Percentiles rank a stretch among this genome's conserved stretches.
Evolutionary conservation across 1,140 invertebrate genomes (phyloP).

Genomic region (Pseudomyrmex flavicornis): DNA sequence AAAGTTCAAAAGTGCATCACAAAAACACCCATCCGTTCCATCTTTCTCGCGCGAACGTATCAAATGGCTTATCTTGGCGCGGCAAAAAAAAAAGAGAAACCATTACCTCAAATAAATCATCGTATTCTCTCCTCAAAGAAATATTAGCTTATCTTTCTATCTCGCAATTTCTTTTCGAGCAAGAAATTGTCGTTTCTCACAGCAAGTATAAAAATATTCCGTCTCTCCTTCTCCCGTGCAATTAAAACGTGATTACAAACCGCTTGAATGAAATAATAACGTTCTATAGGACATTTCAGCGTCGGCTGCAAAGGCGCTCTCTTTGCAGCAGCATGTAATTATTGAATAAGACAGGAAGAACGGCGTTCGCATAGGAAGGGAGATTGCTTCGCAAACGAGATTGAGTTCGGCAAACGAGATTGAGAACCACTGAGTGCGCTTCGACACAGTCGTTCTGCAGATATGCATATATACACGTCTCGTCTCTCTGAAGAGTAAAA

Average conservation of each 20-base stretch:
- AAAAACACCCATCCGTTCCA: too few relatives aligned
- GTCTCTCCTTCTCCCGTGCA: not conserved
- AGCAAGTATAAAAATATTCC: not conserved
- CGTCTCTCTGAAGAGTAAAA: slow-evolving; percentile 22
- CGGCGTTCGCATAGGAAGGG: slow-evolving; percentile 11
- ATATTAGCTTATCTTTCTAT: too few relatives aligned
- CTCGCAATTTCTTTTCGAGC: not conserved
- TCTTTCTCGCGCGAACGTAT: too few relatives aligned
- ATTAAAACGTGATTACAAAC: slow-evolving; percentile 22
- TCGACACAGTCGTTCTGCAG: not conserved
- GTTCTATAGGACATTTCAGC: slow-evolving; percentile 13
- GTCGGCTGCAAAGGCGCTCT: not conserved
- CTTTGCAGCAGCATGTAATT: slow-evolving; percentile 22
- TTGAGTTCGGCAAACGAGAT: slow-evolving; percentile 10
- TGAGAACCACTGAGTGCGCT: slow-evolving; percentile 34
- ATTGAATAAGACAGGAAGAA: slow-evolving; percentile 17
- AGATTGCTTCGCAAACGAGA: slow-evolving; percentile 41
- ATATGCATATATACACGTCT: not conserved
- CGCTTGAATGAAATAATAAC: slow-evolving; percentile 12
- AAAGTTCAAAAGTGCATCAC: too few relatives aligned
- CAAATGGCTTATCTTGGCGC: too few relatives aligned
- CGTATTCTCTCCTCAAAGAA: too few relatives aligned
- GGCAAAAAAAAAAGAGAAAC: too few relatives aligned
- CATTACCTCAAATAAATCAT: too few relatives aligned
- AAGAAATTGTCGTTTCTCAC: not conserved